Evolutionary conservation across 2,113 vertebrate genomes (phyloP).

Genomic region (Syngnathus scovelli): DNA sequence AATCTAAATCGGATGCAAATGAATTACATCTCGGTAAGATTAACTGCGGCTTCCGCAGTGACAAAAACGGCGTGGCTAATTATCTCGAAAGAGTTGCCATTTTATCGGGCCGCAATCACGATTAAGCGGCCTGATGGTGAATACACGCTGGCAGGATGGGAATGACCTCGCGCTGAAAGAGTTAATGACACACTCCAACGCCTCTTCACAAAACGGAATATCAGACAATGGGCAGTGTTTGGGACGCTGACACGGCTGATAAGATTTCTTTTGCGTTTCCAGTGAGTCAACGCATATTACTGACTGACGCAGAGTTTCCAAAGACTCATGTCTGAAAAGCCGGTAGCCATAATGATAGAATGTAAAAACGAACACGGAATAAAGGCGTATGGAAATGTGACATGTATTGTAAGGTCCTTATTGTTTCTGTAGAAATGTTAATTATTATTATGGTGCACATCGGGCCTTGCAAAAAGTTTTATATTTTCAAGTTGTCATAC

Average conservation of each 20-base stretch:
- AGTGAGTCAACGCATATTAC: too few relatives aligned
- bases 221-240: neutral
- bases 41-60: slow-evolving; percentile 43
- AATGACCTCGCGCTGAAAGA: slow-evolving; percentile 26
- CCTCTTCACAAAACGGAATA: slow-evolving; percentile 4
- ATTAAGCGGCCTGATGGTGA: slow-evolving; percentile 43
- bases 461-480: too few relatives aligned
- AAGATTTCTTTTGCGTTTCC: too few relatives aligned
- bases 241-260: neutral
- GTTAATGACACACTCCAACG: slow-evolving; percentile 9
- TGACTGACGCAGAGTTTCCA: too few relatives aligned
- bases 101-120: slow-evolving; percentile 43
- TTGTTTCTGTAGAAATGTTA: too few relatives aligned
- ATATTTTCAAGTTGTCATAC: too few relatives aligned
- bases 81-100: slow-evolving; percentile 57
- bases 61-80: slow-evolving; percentile 48
- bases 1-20: neutral
- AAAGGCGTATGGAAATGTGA: too few relatives aligned
- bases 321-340: too few relatives aligned
- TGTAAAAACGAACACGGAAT: too few relatives aligned
- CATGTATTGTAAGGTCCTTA: too few relatives aligned
- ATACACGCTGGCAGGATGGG: slow-evolving; percentile 33
- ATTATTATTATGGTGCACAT: too few relatives aligned
- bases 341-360: too few relatives aligned
- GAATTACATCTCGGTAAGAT: slow-evolving; percentile 27